Percentiles rank a stretch among this genome's conserved stretches.
phyloP scores from a whole-genome alignment of 2,113 vertebrate genomes.

The Pleuronectes platessa region DNA sequence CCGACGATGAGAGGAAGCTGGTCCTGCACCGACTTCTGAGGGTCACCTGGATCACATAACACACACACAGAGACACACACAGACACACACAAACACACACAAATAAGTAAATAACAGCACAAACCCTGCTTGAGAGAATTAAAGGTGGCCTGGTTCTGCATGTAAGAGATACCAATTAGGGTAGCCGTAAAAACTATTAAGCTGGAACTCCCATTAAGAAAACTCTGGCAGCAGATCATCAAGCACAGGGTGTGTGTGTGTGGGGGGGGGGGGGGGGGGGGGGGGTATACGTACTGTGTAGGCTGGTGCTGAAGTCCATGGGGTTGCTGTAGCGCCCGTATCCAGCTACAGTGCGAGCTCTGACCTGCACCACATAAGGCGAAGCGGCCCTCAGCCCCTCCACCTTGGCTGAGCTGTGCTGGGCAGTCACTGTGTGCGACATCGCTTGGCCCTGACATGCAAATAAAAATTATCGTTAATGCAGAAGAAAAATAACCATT shows the following conservation, averaged over 20 bases:
- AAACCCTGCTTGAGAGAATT: slow-evolving; percentile 21
- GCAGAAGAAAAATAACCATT: not conserved
- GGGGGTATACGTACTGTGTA: slow-evolving; percentile 75
- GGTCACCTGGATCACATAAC: slow-evolving; percentile 78
- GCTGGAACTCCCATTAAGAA: slow-evolving; percentile 46
- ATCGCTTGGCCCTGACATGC: slow-evolving; percentile 84
- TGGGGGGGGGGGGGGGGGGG: not conserved
- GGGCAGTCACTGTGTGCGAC: slow-evolving; percentile 94
- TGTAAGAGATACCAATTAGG: slow-evolving; percentile 52
- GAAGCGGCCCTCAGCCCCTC: slow-evolving; percentile 89
- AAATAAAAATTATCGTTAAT: not conserved
- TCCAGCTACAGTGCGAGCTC: slow-evolving; percentile 94
- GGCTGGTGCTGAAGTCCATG: slow-evolving; percentile 91
- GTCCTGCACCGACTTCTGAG: slow-evolving; percentile 91
- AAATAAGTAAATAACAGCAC: slow-evolving; percentile 34
- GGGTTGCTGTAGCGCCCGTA: slow-evolving; percentile 95
- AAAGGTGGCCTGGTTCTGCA: slow-evolving; percentile 22
- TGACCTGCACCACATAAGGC: slow-evolving; percentile 93
- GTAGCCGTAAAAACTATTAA: slow-evolving; percentile 44
- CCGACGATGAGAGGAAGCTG: slow-evolving; percentile 96
- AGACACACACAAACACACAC: slow-evolving; percentile 1
- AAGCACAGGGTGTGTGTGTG: slow-evolving; percentile 1
- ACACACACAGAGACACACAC: not conserved
- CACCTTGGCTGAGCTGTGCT: slow-evolving; percentile 92
- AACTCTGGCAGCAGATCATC: slow-evolving; percentile 29